Evolutionary conservation across 1,140 invertebrate genomes (phyloP).

Genomic region (Tetraneura akinire): DNA sequence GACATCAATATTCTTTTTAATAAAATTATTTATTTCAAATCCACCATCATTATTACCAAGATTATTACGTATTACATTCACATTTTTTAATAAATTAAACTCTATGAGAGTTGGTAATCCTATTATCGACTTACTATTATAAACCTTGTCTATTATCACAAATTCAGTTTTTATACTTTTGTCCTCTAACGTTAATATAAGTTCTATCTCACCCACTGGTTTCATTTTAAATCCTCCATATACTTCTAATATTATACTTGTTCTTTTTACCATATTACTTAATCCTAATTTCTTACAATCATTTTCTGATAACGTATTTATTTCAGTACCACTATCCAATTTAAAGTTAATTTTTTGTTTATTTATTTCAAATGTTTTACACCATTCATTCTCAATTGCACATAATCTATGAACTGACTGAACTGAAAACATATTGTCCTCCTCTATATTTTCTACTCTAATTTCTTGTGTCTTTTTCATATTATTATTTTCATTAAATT

Average conservation of each 20-base stretch:
- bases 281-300: not conserved
- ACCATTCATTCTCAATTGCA: not conserved
- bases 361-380: not conserved
- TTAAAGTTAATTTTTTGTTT: not conserved
- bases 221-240: conserved; percentile 22
- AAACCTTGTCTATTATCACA: not conserved
- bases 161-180: not conserved
- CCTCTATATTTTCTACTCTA: not conserved
- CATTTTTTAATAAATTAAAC: not conserved
- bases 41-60: not conserved
- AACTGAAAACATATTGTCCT: not conserved
- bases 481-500: not conserved
- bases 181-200: not conserved
- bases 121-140: not conserved
- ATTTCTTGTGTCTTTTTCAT: not conserved
- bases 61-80: not conserved
- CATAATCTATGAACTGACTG: not conserved
- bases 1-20: conserved; percentile 8
- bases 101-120: not conserved
- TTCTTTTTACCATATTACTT: not conserved
- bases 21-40: not conserved
- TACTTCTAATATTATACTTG: not conserved
- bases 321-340: not conserved
- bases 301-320: not conserved
- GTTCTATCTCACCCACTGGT: not conserved